Evolutionary conservation across 2,888 invertebrate species (phyloP).

Genomic region (Oeneis ivallda): DNA sequence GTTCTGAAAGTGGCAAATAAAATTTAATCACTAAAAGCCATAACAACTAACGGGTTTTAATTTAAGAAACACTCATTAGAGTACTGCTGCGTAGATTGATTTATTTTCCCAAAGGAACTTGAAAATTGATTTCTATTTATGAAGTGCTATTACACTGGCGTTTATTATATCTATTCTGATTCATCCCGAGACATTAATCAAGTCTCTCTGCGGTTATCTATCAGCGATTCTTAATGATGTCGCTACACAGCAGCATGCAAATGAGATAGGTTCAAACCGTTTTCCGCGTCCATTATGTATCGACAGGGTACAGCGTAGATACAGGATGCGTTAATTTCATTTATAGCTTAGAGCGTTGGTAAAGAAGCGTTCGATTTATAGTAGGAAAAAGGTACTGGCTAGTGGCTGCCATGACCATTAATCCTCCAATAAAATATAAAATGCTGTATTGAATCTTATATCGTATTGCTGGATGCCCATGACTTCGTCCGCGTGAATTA

Average conservation of each 20-base stretch:
- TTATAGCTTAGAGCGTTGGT: slow-evolving; percentile 42
- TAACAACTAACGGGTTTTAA: too few species aligned
- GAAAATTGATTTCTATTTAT: slow-evolving; percentile 5
- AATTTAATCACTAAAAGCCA: too few species aligned
- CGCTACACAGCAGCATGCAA: slow-evolving; percentile 48
- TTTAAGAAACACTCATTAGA: too few species aligned
- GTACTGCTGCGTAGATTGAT: neutral
- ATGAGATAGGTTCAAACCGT: slow-evolving; percentile 45
- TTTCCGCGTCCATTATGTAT: slow-evolving; percentile 43
- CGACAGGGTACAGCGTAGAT: slow-evolving; percentile 33
- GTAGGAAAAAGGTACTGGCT: neutral
- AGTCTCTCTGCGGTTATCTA: slow-evolving; percentile 15
- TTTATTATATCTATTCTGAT: neutral
- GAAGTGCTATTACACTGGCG: neutral
- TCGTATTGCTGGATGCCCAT: too few species aligned
- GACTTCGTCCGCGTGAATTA: too few species aligned
- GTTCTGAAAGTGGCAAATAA: too few species aligned
- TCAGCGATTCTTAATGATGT: slow-evolving; percentile 19
- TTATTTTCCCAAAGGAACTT: neutral
- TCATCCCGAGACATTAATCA: slow-evolving; percentile 14
- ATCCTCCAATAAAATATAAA: too few species aligned
- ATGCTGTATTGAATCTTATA: too few species aligned
- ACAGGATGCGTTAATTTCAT: slow-evolving; percentile 53
- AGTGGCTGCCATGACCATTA: too few species aligned
- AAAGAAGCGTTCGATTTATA: slow-evolving; percentile 4